These are phyloP conservation scores for Hypercompe scribonia DNA, from an alignment of 2,888 invertebrate species.

Conservation along the genomic window DNA sequence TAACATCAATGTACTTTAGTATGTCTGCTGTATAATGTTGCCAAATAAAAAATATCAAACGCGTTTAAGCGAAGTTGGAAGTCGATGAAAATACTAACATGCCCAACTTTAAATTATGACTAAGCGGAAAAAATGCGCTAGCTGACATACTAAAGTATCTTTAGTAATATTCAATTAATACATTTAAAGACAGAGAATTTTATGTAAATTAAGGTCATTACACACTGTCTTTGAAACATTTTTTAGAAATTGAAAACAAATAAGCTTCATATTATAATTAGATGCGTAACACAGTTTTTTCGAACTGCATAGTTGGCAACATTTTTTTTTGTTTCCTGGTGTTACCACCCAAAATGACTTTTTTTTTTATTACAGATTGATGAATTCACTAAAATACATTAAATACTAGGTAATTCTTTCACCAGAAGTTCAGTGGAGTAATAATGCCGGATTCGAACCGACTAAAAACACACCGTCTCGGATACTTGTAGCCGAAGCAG, in stretches of 20 bases:
- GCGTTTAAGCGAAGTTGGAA: constrained; percentile 4
- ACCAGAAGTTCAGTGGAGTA: neutral
- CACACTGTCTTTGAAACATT: constrained; percentile 27
- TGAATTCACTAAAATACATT: no score
- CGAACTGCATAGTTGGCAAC: neutral
- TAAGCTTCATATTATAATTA: neutral
- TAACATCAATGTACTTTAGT: constrained; percentile 60
- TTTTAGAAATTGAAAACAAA: neutral
- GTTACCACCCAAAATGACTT: no score
- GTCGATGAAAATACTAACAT: constrained; percentile 11
- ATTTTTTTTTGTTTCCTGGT: neutral
- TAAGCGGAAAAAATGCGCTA: constrained; percentile 12
- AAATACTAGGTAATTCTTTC: no score
- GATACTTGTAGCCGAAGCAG: neutral
- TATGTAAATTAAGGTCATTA: constrained; percentile 20
- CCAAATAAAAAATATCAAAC: constrained; percentile 4
- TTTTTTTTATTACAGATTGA: no score
- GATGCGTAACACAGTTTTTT: neutral
- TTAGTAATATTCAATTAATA: constrained; percentile 42
- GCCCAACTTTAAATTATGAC: neutral
- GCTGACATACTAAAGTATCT: constrained; percentile 55
- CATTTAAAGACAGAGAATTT: constrained; percentile 40
- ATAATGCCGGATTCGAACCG: neutral
- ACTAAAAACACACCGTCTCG: neutral
- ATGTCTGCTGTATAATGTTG: constrained; percentile 49